Evolutionary conservation across 1,140 invertebrate species (phyloP).

Genomic region (Leguminivora glycinivorella): DNA sequence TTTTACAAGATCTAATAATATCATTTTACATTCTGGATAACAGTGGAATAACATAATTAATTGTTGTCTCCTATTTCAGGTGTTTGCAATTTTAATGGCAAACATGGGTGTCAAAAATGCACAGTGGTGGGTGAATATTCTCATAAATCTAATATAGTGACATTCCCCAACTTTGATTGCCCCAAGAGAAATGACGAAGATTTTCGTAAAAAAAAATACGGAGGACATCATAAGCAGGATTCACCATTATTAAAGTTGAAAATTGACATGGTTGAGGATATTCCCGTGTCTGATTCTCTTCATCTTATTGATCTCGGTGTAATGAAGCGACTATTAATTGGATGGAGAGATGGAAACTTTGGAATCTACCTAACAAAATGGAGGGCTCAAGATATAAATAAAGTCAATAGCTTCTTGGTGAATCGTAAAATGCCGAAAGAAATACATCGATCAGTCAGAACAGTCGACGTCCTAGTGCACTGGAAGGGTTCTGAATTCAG

Average conservation of each 20-base stretch:
- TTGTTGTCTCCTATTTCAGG: conserved; percentile 17
- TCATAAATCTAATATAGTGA: conserved; percentile 39
- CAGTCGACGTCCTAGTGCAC: conserved; percentile 17
- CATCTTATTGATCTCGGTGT: conserved; percentile 46
- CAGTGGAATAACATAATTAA: no score
- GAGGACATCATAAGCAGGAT: conserved; percentile 40
- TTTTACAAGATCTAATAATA: no score
- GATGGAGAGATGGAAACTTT: conserved; percentile 39
- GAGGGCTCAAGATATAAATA: conserved; percentile 28
- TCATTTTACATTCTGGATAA: no score
- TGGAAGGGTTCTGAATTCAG: conserved; percentile 36
- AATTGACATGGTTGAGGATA: conserved; percentile 45
- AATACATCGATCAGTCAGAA: conserved; percentile 31
- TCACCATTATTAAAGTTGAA: conserved; percentile 37
- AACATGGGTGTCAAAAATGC: conserved; percentile 31
- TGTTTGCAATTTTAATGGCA: conserved; percentile 27
- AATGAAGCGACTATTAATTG: conserved; percentile 41
- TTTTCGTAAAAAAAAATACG: conserved; percentile 40
- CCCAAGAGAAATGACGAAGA: conserved; percentile 39
- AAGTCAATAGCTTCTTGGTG: conserved; percentile 17
- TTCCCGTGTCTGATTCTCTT: conserved; percentile 43
- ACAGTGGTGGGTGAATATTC: conserved; percentile 33
- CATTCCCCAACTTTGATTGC: conserved; percentile 38
- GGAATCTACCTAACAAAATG: conserved; percentile 33
- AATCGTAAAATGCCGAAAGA: conserved; percentile 27